Evolutionary conservation across 1,140 invertebrate genomes (phyloP), one percentile per base, ranked within the genome.

Genomic region (Lepeophtheirus salmonis): DNA sequence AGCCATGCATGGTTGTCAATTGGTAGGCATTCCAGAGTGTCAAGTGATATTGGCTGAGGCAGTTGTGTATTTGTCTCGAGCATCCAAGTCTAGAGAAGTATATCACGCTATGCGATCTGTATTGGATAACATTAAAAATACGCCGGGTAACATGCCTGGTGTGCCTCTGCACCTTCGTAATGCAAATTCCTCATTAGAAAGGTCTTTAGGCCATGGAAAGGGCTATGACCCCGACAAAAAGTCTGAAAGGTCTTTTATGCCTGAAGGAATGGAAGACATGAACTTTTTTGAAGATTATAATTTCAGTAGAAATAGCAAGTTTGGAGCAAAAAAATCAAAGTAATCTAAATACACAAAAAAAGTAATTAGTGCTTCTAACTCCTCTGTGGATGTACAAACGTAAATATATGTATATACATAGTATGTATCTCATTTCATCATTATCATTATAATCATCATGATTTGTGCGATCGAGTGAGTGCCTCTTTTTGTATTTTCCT

Each of bases 21-120:
- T 83, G 61, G 74, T 89, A 20, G 85, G 85, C 16, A 83, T 82
- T 80, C 84, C 84, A 0, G 84, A 88, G 66, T 81, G 82, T 69
- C 80, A 84, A 69, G 80, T 86, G 13, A 68, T 83, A 23, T 69
- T 89, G 13, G 81, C 82, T 2, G 83, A 88, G 67, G 83, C 80
- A 66, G 80, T 79, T 20, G 79, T 80, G 18, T 81, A 87, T 68
- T 70, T 89, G 17, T 81, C 85, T 62, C 68, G 81, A 66, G 82
- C 84, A 14, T 78, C 80, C 6, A 88, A 88, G 69, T 85, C 82
- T 13, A 71, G 75, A 49, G 77, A 84, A 65, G 79, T 81, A 51
- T 82, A 84, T 67, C 65, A 74, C 60, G 82, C 83, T 1, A 73
- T 85, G 64, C 73, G 71, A 60, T 74, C 74, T 63, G 80, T 80